Evolutionary conservation across 1,140 invertebrate genomes (phyloP).

Genomic region (Drosophila repletoides): DNA sequence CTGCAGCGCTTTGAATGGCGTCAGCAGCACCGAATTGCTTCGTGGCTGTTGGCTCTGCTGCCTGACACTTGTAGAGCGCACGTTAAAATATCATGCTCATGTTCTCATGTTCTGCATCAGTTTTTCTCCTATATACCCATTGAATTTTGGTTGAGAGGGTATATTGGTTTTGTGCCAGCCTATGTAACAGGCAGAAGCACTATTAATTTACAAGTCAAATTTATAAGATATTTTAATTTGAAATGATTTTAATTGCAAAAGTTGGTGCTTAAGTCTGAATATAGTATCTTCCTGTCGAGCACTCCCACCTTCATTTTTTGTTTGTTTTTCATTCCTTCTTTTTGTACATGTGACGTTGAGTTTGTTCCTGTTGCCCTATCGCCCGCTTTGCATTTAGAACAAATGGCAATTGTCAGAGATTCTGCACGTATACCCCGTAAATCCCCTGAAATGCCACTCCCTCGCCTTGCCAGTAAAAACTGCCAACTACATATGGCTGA

Average conservation of each 20-base stretch:
- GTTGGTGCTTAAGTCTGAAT: no score
- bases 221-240: no score
- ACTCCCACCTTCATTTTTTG: no score
- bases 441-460: neutral
- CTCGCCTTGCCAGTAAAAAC: slow-evolving; percentile 11
- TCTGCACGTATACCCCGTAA: slow-evolving; percentile 12
- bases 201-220: no score
- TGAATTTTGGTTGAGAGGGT: no score
- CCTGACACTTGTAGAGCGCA: slow-evolving; percentile 65
- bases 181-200: neutral
- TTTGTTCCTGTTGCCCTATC: slow-evolving; percentile 43
- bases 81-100: slow-evolving; percentile 82
- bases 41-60: no score
- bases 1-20: slow-evolving; percentile 22
- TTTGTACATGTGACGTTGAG: slow-evolving; percentile 15
- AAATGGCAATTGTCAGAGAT: slow-evolving; percentile 54
- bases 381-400: slow-evolving; percentile 26
- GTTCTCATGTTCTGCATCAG: slow-evolving; percentile 46
- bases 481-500: slow-evolving; percentile 44
- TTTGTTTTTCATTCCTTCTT: slow-evolving; percentile 5
- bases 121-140: no score
- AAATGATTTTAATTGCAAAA: no score
- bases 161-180: neutral
- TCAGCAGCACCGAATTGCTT: slow-evolving; percentile 59
- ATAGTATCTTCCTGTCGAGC: no score